Evolutionary conservation across 2,113 vertebrate genomes (phyloP), one percentile per base, ranked within the genome.

Genomic region (Scomber colias): DNA sequence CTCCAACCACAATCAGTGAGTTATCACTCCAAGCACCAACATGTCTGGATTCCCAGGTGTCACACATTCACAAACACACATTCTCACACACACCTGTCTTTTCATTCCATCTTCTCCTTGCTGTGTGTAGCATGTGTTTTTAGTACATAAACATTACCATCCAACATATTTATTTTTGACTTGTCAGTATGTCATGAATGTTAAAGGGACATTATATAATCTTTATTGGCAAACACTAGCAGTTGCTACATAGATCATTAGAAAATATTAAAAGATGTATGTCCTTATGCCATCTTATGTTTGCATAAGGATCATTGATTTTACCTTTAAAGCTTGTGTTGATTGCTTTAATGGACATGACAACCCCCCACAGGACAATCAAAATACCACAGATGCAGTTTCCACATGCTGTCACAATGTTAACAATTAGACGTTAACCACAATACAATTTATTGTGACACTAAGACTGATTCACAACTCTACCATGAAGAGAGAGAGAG

Each of bases 1-100:
- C 21, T 67, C 54, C 24, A 50, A 59, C 48, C 51, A 60, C 75
- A 73, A 45, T 83, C 45, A 74, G 71, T 57, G 64, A 45, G 49
- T 76, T 73, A 17, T n/a, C 46, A 55, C 59, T 84, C 56, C 16
- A 14, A 14, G 53, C 67, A 55, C 54, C 66, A 53, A 56, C 76
- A 75, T 13, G 4, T 64, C 77, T 53, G 9, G 35, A 31, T 71
- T 81, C 56, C 57, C 69, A 30, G 54, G 46, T 51, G 55, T 48
- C 50, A 35, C 24, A 27, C 24, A 27, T 27, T 27, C 24, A 27
- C 24, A 27, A 27, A 35, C 31, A 35, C 31, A 35, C 31, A 35
- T 7, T 6, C 11, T 16, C 64, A 76, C 67, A 66, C 55, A 49
- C 45, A 31, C 59, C 11, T 31, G 10, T 54, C 24, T 66, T n/a